These are phyloP conservation scores for Hyles vespertilio DNA, from an alignment of 1,140 invertebrate genomes.

Conservation along the genomic window DNA sequence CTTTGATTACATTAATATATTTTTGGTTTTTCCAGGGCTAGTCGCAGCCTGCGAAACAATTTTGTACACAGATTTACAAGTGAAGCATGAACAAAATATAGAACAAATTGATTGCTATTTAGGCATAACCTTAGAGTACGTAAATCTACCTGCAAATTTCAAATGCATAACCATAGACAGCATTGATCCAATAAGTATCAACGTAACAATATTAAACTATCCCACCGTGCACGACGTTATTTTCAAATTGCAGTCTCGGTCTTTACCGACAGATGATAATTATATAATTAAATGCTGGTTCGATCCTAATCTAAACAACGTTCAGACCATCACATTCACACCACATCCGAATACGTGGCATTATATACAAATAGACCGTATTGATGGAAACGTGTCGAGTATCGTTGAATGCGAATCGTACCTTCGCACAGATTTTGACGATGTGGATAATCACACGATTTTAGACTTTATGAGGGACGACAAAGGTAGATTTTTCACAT, in stretches of 20 bases:
- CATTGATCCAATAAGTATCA: slow-evolving; percentile 48
- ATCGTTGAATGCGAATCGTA: slow-evolving; percentile 56
- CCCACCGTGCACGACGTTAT: slow-evolving; percentile 34
- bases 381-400: slow-evolving; percentile 34
- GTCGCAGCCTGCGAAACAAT: slow-evolving; percentile 71
- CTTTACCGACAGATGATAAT: slow-evolving; percentile 54
- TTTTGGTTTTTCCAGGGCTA: slow-evolving; percentile 44
- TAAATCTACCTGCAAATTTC: slow-evolving; percentile 37
- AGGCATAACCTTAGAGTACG: slow-evolving; percentile 42
- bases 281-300: slow-evolving; percentile 56
- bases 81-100: slow-evolving; percentile 54
- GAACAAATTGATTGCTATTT: slow-evolving; percentile 48
- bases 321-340: slow-evolving; percentile 67
- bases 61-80: slow-evolving; percentile 76
- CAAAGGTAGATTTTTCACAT: slow-evolving; percentile 82
- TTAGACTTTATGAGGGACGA: slow-evolving; percentile 79
- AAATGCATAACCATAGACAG: slow-evolving; percentile 49
- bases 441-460: slow-evolving; percentile 57
- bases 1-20: neutral
- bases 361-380: slow-evolving; percentile 69
- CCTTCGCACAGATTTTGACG: slow-evolving; percentile 33
- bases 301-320: slow-evolving; percentile 37
- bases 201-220: slow-evolving; percentile 41
- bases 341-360: slow-evolving; percentile 78
- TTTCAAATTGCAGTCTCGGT: slow-evolving; percentile 59